A percentile compares a stretch with the other conserved stretches of the same genome.
These are phyloP conservation scores for Mythimna impura DNA, from an alignment of 2,888 invertebrate species.

Conservation along the genomic window DNA sequence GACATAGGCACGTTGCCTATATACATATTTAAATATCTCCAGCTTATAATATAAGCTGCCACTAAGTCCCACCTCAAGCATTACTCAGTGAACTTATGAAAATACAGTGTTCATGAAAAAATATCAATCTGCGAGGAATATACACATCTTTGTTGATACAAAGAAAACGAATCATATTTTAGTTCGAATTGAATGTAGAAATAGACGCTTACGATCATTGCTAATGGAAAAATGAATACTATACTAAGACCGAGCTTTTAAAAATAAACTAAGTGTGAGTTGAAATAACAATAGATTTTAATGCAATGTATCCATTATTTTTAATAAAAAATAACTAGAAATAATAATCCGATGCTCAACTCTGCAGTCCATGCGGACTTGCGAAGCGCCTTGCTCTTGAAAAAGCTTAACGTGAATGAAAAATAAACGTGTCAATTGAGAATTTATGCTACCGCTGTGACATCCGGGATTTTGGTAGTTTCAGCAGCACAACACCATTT, in stretches of 20 bases:
- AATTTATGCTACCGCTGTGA: neutral
- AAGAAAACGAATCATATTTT: conserved; percentile 22
- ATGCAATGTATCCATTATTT: too few species aligned
- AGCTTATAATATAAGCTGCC: conserved; percentile 36
- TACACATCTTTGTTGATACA: conserved; percentile 4
- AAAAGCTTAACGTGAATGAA: too few species aligned
- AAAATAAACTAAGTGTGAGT: neutral
- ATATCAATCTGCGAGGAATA: conserved; percentile 19
- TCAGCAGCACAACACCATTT: too few species aligned
- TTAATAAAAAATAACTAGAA: neutral
- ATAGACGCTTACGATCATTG: neutral
- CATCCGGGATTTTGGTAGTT: too few species aligned
- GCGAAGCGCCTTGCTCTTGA: too few species aligned
- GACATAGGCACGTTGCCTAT: conserved; percentile 60
- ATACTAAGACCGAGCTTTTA: conserved; percentile 9
- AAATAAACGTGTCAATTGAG: neutral
- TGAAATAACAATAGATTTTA: conserved; percentile 2
- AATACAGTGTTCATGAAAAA: conserved; percentile 23
- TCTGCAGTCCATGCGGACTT: neutral
- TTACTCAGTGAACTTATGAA: conserved; percentile 18
- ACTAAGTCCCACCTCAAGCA: conserved; percentile 22
- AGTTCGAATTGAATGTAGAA: conserved; percentile 23
- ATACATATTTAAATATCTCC: conserved; percentile 54
- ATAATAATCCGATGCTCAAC: neutral
- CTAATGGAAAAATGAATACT: conserved; percentile 16